Percentiles rank a stretch among this genome's conserved stretches.
Conservation (phyloP, 2,113 vertebrate species). For the Lophotis ruficrista region DNA sequence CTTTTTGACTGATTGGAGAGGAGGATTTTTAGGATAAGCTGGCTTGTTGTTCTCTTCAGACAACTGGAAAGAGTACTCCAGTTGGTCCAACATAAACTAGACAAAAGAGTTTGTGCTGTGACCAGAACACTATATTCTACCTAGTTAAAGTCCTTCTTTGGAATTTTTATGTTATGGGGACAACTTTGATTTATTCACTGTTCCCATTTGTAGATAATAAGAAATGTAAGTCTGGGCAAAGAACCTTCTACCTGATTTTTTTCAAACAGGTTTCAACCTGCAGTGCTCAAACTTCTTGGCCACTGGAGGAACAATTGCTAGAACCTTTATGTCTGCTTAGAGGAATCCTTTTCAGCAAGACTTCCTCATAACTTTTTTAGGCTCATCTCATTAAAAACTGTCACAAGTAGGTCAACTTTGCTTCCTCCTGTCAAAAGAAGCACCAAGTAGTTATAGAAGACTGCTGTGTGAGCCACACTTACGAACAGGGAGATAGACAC, state of each 20-base stretch:
- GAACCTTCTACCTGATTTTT: neutral
- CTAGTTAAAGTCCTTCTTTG: neutral
- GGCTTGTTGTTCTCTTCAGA: neutral
- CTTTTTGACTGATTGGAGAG: neutral
- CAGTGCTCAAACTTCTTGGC: neutral
- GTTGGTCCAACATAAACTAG: neutral
- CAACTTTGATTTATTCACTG: neutral
- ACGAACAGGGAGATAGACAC: neutral
- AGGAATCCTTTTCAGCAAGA: neutral
- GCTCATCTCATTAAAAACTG: neutral
- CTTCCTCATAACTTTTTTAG: neutral
- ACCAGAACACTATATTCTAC: neutral
- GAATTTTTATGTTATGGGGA: neutral
- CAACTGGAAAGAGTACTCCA: neutral
- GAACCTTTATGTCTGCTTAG: neutral
- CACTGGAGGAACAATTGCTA: neutral
- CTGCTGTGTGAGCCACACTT: neutral
- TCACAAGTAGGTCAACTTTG: slow-evolving; percentile 20
- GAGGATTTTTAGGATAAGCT: neutral
- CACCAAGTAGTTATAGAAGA: neutral
- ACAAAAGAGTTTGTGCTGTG: neutral
- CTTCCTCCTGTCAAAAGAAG: neutral
- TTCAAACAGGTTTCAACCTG: neutral
- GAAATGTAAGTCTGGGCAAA: neutral
- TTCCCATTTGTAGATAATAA: neutral